These are phyloP conservation scores for Gymnopithys bicolor DNA, from an alignment of 2,797 vertebrate species.

Conservation along the genomic window DNA sequence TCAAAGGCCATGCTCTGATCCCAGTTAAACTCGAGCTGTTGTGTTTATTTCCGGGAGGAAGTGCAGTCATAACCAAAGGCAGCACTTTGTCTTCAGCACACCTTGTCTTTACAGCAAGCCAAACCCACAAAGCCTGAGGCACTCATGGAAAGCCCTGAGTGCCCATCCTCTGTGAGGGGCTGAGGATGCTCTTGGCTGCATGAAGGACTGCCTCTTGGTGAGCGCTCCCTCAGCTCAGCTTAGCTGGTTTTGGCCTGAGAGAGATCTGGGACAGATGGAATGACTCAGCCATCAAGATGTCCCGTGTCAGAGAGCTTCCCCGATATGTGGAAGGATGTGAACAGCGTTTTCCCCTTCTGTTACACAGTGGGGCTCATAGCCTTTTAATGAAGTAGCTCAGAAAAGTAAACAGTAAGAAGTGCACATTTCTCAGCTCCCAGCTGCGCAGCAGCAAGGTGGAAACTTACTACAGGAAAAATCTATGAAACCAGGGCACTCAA, in stretches of 20 bases:
- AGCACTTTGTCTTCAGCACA: constrained; percentile 36
- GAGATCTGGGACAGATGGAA: constrained; percentile 53
- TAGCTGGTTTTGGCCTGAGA: background rate
- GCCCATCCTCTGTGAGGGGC: background rate
- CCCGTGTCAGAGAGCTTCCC: constrained; percentile 30
- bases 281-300: constrained; percentile 63
- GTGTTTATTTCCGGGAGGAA: constrained; percentile 64
- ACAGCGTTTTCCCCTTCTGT: constrained; percentile 44
- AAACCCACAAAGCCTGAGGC: background rate
- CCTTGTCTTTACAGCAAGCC: constrained; percentile 10
- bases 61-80: constrained; percentile 1
- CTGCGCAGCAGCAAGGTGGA: background rate
- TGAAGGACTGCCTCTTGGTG: background rate
- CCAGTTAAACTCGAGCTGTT: background rate
- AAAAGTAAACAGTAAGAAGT: constrained; percentile 41
- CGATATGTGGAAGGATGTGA: constrained; percentile 38
- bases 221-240: background rate
- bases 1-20: constrained; percentile 25
- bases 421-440: constrained; percentile 41
- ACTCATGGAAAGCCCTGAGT: background rate
- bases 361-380: constrained; percentile 46
- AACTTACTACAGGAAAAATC: background rate
- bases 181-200: background rate
- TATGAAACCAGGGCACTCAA: background rate
- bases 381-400: constrained; percentile 44